Conservation (phyloP, 2,113 vertebrate genomes). For the Amblyornis subalaris region DNA sequence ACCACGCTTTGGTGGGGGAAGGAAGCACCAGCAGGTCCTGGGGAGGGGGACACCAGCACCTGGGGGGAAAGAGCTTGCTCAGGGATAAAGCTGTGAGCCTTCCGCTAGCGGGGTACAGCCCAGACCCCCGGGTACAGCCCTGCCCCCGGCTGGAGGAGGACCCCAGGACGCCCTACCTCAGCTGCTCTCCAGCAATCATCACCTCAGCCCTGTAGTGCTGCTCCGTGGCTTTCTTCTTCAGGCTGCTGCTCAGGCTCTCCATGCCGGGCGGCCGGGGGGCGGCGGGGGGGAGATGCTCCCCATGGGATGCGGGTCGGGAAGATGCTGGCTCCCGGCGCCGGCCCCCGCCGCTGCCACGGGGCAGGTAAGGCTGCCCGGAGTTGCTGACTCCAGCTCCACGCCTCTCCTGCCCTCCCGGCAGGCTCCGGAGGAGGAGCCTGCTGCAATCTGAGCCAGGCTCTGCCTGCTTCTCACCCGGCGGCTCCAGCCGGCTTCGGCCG, state of each 20-base stretch:
- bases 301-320: accelerated
- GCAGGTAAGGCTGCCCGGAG: background rate
- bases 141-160: background rate
- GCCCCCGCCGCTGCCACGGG: background rate
- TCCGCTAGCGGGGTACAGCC: background rate
- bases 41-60: background rate
- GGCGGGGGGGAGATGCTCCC: background rate
- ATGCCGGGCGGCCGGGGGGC: constrained; percentile 37
- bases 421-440: constrained; percentile 32
- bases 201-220: constrained; percentile 80
- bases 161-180: constrained; percentile 73
- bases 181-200: constrained; percentile 86
- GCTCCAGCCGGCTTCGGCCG: background rate
- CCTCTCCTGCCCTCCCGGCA: background rate
- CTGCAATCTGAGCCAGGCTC: background rate
- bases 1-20: background rate
- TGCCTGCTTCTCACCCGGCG: background rate
- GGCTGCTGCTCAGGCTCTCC: constrained; percentile 67
- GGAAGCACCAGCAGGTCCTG: background rate
- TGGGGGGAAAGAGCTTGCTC: background rate
- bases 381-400: background rate
- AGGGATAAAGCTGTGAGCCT: background rate
- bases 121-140: background rate
- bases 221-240: constrained; percentile 71
- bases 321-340: background rate